Conservation (phyloP, 2,797 vertebrate genomes). For the Manis crassicaudata region DNA sequence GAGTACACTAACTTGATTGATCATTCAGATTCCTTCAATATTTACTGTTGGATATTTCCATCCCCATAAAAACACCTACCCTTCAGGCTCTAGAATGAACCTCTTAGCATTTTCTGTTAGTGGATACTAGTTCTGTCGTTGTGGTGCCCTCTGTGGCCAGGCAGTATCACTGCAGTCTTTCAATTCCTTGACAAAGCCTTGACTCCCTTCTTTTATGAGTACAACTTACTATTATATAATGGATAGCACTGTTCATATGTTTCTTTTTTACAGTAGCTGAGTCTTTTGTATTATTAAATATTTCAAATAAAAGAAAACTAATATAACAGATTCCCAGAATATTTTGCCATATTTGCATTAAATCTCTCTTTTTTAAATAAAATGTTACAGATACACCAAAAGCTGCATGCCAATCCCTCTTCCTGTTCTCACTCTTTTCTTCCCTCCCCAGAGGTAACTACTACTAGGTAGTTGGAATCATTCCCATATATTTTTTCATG, state of each 20-base stretch:
- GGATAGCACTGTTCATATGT: not conserved
- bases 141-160: not conserved
- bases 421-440: not conserved
- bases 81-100: not conserved
- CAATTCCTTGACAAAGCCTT: not conserved
- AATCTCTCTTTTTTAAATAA: not conserved
- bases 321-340: not conserved
- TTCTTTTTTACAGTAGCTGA: not conserved
- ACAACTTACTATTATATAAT: not conserved
- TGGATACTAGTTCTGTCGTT: not conserved
- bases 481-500: not conserved
- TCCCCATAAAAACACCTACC: not conserved
- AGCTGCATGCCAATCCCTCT: not conserved
- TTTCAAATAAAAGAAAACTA: not conserved
- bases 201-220: not conserved
- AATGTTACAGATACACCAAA: not conserved
- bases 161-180: not conserved
- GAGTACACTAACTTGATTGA: not conserved
- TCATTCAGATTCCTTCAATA: not conserved
- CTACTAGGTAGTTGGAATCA: not conserved
- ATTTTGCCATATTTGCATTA: not conserved
- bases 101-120: not conserved
- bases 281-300: not conserved
- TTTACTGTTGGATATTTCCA: not conserved
- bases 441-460: not conserved